Percentiles rank a stretch among this genome's conserved stretches.
Conservation (phyloP, 2,888 invertebrate species). For the Ptycholaimellus sp. region DNA sequence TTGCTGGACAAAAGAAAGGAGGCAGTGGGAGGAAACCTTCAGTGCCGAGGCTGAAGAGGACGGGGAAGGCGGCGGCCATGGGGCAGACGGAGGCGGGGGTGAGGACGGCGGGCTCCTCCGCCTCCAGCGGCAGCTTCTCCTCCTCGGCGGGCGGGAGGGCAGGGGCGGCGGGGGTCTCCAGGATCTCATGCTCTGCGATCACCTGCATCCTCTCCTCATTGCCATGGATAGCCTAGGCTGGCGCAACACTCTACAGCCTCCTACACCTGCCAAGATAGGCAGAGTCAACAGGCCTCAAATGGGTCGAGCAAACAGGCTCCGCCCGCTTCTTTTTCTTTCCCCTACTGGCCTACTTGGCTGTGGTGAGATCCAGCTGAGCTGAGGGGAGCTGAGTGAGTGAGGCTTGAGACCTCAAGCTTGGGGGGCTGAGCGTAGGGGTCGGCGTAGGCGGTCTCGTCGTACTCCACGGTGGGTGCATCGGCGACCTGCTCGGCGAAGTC, state of each 20-base stretch:
- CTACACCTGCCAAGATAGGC: too few species aligned
- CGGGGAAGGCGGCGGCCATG: too few species aligned
- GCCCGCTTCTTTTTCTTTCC: too few species aligned
- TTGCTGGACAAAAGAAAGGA: too few species aligned
- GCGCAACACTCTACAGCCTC: too few species aligned
- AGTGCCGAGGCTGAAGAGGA: neutral
- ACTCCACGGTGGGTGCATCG: neutral
- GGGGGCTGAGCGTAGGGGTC: neutral
- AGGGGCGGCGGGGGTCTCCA: neutral
- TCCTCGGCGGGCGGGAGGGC: neutral
- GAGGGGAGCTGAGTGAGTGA: too few species aligned
- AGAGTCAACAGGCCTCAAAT: too few species aligned
- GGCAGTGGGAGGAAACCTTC: too few species aligned
- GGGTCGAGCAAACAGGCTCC: too few species aligned
- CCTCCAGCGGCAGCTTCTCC: neutral
- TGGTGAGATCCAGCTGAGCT: too few species aligned
- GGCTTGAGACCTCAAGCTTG: conserved; percentile 1
- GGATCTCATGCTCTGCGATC: conserved; percentile 5
- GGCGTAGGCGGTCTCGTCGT: neutral
- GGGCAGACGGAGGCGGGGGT: neutral
- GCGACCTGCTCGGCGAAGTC: neutral
- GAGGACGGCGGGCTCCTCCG: neutral
- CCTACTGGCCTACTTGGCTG: too few species aligned
- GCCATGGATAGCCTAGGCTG: too few species aligned
- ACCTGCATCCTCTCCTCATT: conserved; percentile 3